Evolutionary conservation across 2,888 invertebrate species (phyloP).

Genomic region (Matsumyia berberina): DNA sequence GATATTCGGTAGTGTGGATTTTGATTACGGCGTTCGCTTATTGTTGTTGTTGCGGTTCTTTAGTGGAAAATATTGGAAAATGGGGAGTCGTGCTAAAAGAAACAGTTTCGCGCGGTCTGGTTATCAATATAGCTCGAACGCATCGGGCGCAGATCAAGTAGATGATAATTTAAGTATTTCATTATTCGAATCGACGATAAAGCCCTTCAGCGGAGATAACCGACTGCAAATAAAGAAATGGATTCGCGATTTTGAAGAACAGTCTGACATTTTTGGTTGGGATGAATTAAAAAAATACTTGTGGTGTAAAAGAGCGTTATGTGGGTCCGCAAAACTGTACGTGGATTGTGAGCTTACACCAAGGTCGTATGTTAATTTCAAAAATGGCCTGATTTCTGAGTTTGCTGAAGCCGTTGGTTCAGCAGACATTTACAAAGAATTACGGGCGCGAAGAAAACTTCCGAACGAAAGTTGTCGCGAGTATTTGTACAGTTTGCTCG

Average conservation of each 20-base stretch:
- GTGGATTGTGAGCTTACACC: slow-evolving; percentile 27
- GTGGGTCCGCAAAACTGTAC: slow-evolving; percentile 23
- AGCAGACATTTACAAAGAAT: slow-evolving; percentile 21
- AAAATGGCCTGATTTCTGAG: slow-evolving; percentile 17
- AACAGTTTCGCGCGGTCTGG: slow-evolving; percentile 1
- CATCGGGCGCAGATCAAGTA: neutral
- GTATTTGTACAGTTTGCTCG: slow-evolving; percentile 32
- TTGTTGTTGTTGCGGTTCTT: too few species aligned
- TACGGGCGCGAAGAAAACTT: slow-evolving; percentile 20
- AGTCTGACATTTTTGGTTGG: slow-evolving; percentile 2
- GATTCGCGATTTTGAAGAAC: slow-evolving; percentile 7
- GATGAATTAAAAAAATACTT: slow-evolving; percentile 2
- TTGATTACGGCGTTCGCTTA: slow-evolving; percentile 4
- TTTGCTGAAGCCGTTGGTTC: slow-evolving; percentile 13
- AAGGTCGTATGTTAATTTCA: neutral
- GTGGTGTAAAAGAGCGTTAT: slow-evolving; percentile 3
- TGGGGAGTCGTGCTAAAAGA: slow-evolving; percentile 8
- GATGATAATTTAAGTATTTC: neutral
- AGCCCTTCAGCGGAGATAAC: neutral
- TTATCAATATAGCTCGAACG: slow-evolving; percentile 6
- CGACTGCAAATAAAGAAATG: neutral
- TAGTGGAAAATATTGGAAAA: neutral
- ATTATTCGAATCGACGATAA: too few species aligned
- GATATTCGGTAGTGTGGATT: neutral
- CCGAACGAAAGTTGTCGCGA: slow-evolving; percentile 28